Percentiles rank a stretch among this genome's conserved stretches.
phyloP scores from a whole-genome alignment of 2,797 vertebrate genomes.

The Paedocypris micromegethes region DNA sequence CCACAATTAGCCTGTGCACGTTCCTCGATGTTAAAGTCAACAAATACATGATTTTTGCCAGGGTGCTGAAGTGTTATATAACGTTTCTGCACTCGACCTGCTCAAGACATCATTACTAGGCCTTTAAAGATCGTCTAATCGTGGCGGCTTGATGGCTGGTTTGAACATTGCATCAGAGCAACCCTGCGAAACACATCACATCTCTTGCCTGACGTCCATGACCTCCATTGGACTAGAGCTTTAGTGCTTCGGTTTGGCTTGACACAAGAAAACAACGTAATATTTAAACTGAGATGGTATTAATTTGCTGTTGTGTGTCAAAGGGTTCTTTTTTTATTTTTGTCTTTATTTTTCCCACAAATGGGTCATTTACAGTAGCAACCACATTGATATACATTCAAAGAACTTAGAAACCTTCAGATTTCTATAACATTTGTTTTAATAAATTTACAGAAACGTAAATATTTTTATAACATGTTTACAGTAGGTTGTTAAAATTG shows the following conservation, averaged over 20 bases:
- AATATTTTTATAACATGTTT: too few species aligned
- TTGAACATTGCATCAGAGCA: conserved; percentile 48
- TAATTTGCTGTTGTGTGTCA: too few species aligned
- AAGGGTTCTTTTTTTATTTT: too few species aligned
- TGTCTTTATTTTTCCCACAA: too few species aligned
- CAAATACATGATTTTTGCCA: neutral
- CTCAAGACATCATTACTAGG: conserved; percentile 54
- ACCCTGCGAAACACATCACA: conserved; percentile 62
- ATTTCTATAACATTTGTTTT: too few species aligned
- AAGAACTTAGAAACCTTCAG: too few species aligned
- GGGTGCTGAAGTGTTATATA: conserved; percentile 24
- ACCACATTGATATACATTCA: too few species aligned
- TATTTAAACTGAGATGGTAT: too few species aligned
- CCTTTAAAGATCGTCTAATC: conserved; percentile 62
- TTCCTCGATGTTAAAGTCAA: conserved; percentile 30
- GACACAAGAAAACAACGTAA: conserved; percentile 2
- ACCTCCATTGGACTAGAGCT: conserved; percentile 43
- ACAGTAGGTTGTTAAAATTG: conserved; percentile 54
- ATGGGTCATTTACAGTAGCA: too few species aligned
- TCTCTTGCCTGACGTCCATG: conserved; percentile 49
- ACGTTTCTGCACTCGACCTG: conserved; percentile 15
- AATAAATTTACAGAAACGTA: too few species aligned
- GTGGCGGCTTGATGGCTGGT: conserved; percentile 55
- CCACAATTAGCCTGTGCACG: conserved; percentile 32
- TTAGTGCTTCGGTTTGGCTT: conserved; percentile 28